These are phyloP conservation scores for Oryzias woworae DNA, from an alignment of 2,113 vertebrate species.

Conservation along the genomic window DNA sequence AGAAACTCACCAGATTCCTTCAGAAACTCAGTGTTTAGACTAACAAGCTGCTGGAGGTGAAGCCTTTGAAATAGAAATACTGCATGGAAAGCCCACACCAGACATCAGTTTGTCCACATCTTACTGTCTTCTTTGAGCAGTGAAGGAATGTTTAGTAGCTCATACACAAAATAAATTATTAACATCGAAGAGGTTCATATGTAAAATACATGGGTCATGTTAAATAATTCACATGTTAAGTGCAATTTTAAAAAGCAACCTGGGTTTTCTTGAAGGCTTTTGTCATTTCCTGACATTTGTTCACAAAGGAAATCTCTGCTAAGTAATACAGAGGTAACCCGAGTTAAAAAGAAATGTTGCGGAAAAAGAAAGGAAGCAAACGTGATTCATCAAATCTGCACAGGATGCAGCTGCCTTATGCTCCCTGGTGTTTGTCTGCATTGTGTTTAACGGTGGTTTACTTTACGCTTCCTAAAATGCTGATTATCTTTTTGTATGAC, in stretches of 20 bases:
- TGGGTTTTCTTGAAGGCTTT: slow-evolving; percentile 1
- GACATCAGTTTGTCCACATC: slow-evolving; percentile 17
- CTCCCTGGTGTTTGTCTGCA: slow-evolving; percentile 25
- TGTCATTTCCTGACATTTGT: slow-evolving; percentile 25
- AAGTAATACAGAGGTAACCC: slow-evolving; percentile 27
- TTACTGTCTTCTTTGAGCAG: slow-evolving; percentile 12
- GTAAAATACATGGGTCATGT: neutral
- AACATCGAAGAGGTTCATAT: neutral
- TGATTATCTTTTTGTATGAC: slow-evolving; percentile 11
- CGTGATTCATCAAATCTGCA: slow-evolving; percentile 57
- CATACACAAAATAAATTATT: neutral
- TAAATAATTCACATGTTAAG: slow-evolving; percentile 1
- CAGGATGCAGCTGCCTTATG: slow-evolving; percentile 69
- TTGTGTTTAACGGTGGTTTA: slow-evolving; percentile 10
- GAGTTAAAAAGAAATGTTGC: slow-evolving; percentile 54
- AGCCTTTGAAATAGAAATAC: slow-evolving; percentile 10
- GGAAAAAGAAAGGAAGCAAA: slow-evolving; percentile 61
- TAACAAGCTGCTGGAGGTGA: slow-evolving; percentile 7
- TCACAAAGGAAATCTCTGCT: slow-evolving; percentile 20
- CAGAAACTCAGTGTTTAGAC: no score
- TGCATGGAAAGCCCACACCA: neutral
- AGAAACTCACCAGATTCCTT: no score
- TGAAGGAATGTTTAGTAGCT: neutral
- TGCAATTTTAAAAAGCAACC: neutral
- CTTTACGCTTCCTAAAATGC: slow-evolving; percentile 2